Evolutionary conservation across 2,888 invertebrate genomes (phyloP).

Genomic region (Amphipoea lucens): DNA sequence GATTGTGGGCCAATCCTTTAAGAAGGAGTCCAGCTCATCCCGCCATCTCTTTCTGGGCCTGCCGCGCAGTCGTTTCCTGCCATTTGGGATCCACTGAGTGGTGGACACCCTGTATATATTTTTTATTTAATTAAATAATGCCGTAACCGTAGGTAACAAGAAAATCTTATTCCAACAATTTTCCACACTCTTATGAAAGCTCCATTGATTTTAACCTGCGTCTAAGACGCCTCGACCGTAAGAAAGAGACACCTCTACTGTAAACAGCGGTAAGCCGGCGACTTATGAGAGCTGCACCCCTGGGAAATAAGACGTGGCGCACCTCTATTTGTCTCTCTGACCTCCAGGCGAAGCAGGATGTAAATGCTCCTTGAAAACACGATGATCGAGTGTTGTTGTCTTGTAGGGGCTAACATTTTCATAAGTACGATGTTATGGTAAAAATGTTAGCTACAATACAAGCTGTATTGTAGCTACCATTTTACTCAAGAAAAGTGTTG

Average conservation of each 20-base stretch:
- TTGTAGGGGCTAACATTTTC: conserved; percentile 4
- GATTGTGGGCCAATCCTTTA: too few relatives aligned
- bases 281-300: conserved; percentile 75
- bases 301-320: conserved; percentile 81
- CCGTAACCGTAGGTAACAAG: neutral
- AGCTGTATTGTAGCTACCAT: too few relatives aligned
- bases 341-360: conserved; percentile 50
- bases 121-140: too few relatives aligned
- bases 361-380: conserved; percentile 44
- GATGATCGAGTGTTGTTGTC: conserved; percentile 49
- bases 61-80: too few relatives aligned
- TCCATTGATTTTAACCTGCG: conserved; percentile 17
- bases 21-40: too few relatives aligned
- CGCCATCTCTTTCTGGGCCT: too few relatives aligned
- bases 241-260: conserved; percentile 57
- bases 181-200: neutral
- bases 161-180: neutral
- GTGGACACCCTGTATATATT: too few relatives aligned
- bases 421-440: neutral
- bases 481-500: too few relatives aligned
- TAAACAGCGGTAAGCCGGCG: conserved; percentile 65
- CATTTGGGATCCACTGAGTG: too few relatives aligned
- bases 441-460: too few relatives aligned
- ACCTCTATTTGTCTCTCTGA: conserved; percentile 74
- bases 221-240: conserved; percentile 31